These are phyloP conservation scores for Apoderus coryli DNA, from an alignment of 2,888 invertebrate species.

Conservation along the genomic window DNA sequence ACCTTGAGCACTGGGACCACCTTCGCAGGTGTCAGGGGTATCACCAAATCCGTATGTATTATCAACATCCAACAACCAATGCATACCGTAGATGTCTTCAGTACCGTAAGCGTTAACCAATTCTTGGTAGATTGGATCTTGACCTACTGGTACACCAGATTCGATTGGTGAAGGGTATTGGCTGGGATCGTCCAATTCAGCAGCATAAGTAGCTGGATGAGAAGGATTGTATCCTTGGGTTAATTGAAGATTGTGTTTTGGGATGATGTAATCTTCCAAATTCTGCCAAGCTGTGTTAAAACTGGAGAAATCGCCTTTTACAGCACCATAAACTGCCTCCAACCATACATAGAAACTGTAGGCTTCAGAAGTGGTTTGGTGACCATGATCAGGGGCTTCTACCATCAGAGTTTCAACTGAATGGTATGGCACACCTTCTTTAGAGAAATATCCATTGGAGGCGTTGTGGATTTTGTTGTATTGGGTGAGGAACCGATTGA, in stretches of 20 bases:
- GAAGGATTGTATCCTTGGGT: constrained; percentile 17
- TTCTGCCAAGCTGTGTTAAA: constrained; percentile 19
- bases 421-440: constrained; percentile 20
- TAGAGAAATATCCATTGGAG: constrained; percentile 19
- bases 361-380: constrained; percentile 21
- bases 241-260: constrained; percentile 17
- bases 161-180: constrained; percentile 18
- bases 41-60: constrained; percentile 15
- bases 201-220: constrained; percentile 18
- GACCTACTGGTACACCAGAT: constrained; percentile 14
- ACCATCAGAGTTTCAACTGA: constrained; percentile 20
- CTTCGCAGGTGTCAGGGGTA: constrained; percentile 15
- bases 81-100: constrained; percentile 18
- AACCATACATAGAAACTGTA: constrained; percentile 20
- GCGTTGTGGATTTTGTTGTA: constrained; percentile 18
- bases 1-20: constrained; percentile 13
- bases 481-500: constrained; percentile 17
- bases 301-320: constrained; percentile 17
- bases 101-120: constrained; percentile 16
- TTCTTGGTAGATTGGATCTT: constrained; percentile 18
- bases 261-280: constrained; percentile 19
- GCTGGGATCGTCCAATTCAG: constrained; percentile 17
- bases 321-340: constrained; percentile 19
- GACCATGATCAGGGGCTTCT: constrained; percentile 20
- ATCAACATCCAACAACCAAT: constrained; percentile 19